Base-by-base conservation (phyloP, 2,113 vertebrate genomes). In the Oreotragus oreotragus region DNA sequence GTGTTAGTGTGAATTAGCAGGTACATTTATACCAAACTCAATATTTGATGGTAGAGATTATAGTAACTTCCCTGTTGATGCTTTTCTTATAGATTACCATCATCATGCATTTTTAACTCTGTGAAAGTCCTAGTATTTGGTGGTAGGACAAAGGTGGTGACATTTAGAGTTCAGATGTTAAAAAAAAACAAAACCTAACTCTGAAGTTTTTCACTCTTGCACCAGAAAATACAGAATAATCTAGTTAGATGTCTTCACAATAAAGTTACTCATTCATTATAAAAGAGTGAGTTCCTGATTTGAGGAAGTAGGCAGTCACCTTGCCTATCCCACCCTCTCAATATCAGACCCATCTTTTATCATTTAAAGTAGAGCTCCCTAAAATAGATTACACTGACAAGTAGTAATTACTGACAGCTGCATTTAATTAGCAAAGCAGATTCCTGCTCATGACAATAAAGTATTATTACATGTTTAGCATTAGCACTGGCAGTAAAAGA, bases 401-500 rank as follows among this genome's bases (percentile, higher is more conserved):
- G 94, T 92, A 94, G 96, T 97, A 98, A 98, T 98, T 97, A 98
- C 97, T 98, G 98, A 97, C 98, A 97, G 97, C 98, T 98, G 98
- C 97, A 96, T 98, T 97, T 98, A 98, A 97, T 98, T 98, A 98
- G 96, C 97, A 81, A 95, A 97, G 97, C 97, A 96, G 95, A 96
- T 96, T 96, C 94, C 97, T 97, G 83, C 98, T 97, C 95, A 27
- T 91, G 96, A 98, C 97, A 98, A 97, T 98, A 97, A 98, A 98
- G 98, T 98, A 97, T 96, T 97, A 98, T 97, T 98, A 95, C 91
- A 94, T 97, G 88, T 98, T 98, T 97, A 96, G 96, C 97, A 91
- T 96, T 83, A 93, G 95, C 81, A 86, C 87, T 88, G 92, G 80
- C 91, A 93, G 64, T 70, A 51, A 62, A 76, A 91, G 95, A 97